phyloP scores from a whole-genome alignment of 2,797 vertebrate genomes.

The Chiloscyllium punctatum region DNA sequence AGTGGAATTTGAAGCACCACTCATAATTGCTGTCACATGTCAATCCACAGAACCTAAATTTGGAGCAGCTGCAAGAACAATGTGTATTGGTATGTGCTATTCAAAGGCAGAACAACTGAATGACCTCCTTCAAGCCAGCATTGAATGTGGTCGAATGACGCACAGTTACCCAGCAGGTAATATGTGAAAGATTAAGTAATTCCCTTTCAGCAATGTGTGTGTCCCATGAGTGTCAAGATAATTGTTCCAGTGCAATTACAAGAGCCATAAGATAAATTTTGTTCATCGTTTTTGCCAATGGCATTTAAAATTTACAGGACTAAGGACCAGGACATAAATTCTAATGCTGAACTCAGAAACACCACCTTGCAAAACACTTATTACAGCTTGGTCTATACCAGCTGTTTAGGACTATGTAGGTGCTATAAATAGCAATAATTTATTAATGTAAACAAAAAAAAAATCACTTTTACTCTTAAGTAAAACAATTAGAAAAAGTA shows the following conservation, averaged over 20 bases:
- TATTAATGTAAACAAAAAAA: not conserved
- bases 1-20: not conserved
- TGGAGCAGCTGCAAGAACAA: constrained; percentile 36
- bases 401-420: not conserved
- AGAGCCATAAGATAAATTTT: not conserved
- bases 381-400: not conserved
- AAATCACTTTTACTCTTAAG: not conserved
- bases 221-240: not conserved
- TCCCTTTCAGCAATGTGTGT: not conserved
- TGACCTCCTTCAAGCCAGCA: constrained; percentile 40
- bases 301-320: not conserved
- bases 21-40: not conserved
- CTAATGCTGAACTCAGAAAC: not conserved
- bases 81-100: constrained; percentile 40
- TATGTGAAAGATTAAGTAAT: not conserved
- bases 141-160: constrained; percentile 41
- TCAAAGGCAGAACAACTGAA: constrained; percentile 37
- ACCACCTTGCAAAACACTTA: not conserved
- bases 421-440: not conserved
- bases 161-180: constrained; percentile 41
- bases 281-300: not conserved
- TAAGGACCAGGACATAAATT: not conserved
- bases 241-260: not conserved
- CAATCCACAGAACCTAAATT: constrained; percentile 35
- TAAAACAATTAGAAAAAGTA: not conserved